Evolutionary conservation across 2,888 invertebrate genomes (phyloP), one percentile per base, ranked within the genome.

Genomic region (Trissolcus japonicus): DNA sequence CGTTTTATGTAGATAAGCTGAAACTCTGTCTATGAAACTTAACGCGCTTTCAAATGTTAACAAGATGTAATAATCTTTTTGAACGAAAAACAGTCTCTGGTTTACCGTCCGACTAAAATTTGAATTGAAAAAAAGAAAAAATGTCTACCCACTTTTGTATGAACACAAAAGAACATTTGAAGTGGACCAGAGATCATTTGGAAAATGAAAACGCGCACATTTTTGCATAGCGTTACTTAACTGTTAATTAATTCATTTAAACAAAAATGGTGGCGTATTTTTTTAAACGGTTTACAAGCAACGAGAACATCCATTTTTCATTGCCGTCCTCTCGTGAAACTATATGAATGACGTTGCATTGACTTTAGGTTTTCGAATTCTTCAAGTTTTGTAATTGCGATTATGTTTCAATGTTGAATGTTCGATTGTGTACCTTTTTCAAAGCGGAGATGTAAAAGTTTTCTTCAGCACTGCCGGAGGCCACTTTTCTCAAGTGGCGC

Each of bases 401-500:
- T 46, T 46, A n/a, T n/a, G n/a, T 46, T 16, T 16, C 46, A 16
- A 46, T 46, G 46, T 46, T 46, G 35, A 35, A 35, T 35, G n/a
- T 53, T 11, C 40, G 16, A 43, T 46, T 46, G 46, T 46, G 46
- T 46, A 46, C 16, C 13, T 46, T 46, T 14, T 46, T 46, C 14
- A 16, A 4, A 46, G n/a, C 14, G n/a, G 14, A 46, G 46, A n/a
- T 46, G 46, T 16, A 46, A 46, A 54, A 17, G 29, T 51, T 68
- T 68, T 54, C 53, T 61, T 69, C 13, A 69, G 55, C 68, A 69
- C 68, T 69, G 68, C 68, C 68, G 68, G 55, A 41, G 55, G 61
- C 61, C 54, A 61, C 54, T 29, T 29, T 16, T 69, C 2, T 55
- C 16, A 61, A 55, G 59, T 54, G 17, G 43, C 50, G 48, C 60